phyloP scores from a whole-genome alignment of 35 echinoderm and acorn worm genomes.

The Ophioderma brevispina region DNA sequence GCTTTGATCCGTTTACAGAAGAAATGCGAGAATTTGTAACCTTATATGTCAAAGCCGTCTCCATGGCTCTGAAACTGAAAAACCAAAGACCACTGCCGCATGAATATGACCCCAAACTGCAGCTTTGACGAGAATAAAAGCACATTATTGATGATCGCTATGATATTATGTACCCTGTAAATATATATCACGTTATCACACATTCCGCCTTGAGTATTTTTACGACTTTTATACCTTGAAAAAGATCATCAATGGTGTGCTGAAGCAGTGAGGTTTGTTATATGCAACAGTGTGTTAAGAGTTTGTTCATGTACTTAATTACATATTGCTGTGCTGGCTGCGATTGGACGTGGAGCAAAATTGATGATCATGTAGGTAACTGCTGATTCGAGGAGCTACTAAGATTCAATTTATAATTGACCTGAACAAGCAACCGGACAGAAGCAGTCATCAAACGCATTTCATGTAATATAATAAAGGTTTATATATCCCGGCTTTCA shows the following conservation, averaged over 20 bases:
- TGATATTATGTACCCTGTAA: not conserved
- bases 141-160: not conserved
- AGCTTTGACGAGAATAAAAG: conserved; percentile 31
- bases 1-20: conserved; percentile 92
- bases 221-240: not conserved
- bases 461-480: too few relatives aligned
- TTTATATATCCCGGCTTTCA: too few relatives aligned
- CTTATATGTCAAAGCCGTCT: conserved; percentile 82
- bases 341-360: too few relatives aligned
- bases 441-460: too few relatives aligned
- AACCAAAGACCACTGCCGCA: conserved; percentile 72
- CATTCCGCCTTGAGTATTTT: not conserved
- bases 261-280: too few relatives aligned
- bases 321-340: too few relatives aligned
- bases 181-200: not conserved
- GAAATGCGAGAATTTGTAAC: conserved; percentile 85
- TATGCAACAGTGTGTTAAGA: too few relatives aligned
- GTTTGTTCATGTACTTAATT: too few relatives aligned
- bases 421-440: too few relatives aligned
- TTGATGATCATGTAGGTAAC: too few relatives aligned
- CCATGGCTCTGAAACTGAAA: conserved; percentile 87
- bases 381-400: too few relatives aligned
- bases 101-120: conserved; percentile 72
- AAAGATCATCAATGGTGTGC: not conserved
- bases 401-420: too few relatives aligned